phyloP scores from a whole-genome alignment of 2,888 invertebrate genomes.

The Ennomos quercinarius region DNA sequence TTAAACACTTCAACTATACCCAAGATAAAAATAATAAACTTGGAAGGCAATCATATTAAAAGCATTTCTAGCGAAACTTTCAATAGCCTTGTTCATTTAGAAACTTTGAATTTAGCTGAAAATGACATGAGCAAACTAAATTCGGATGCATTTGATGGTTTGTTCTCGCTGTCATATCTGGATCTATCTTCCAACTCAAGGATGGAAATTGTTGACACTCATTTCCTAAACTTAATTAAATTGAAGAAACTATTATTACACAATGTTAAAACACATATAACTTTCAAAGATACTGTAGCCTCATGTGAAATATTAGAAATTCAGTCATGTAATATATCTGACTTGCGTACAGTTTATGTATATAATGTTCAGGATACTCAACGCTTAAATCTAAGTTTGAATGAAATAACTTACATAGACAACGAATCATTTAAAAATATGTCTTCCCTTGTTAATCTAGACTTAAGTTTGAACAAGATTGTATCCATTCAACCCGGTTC shows the following conservation, averaged over 20 bases:
- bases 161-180: slow-evolving; percentile 27
- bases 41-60: slow-evolving; percentile 36
- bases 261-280: slow-evolving; percentile 28
- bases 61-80: slow-evolving; percentile 34
- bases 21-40: slow-evolving; percentile 32
- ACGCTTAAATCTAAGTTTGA: slow-evolving; percentile 37
- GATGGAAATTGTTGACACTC: slow-evolving; percentile 29
- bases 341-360: slow-evolving; percentile 30
- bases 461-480: slow-evolving; percentile 42
- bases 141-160: slow-evolving; percentile 23
- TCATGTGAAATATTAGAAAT: slow-evolving; percentile 32
- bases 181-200: slow-evolving; percentile 36
- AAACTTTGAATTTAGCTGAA: slow-evolving; percentile 32
- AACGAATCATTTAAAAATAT: slow-evolving; percentile 40
- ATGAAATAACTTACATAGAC: slow-evolving; percentile 36
- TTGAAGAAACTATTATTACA: slow-evolving; percentile 33
- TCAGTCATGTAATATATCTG: slow-evolving; percentile 34
- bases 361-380: slow-evolving; percentile 27
- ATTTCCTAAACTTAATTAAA: slow-evolving; percentile 34
- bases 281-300: slow-evolving; percentile 31
- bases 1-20: slow-evolving; percentile 35
- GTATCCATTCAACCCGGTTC: slow-evolving; percentile 42
- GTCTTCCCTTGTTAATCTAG: slow-evolving; percentile 31
- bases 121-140: slow-evolving; percentile 37
- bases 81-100: slow-evolving; percentile 26